Base-by-base conservation (phyloP, 2,888 invertebrate genomes). In the Neoascia interrupta region DNA sequence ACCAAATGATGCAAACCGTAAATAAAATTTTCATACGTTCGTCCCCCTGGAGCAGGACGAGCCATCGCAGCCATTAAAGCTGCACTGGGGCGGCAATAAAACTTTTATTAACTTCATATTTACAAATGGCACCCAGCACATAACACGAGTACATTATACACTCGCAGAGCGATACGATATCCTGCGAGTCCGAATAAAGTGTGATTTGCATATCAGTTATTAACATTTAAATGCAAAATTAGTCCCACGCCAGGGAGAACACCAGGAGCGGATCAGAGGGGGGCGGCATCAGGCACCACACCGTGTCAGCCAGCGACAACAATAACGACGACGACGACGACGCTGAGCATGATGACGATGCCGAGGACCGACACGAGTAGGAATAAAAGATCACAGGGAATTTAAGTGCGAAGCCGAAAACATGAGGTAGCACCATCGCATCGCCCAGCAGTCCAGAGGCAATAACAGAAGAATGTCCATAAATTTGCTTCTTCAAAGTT, bases 201-300 rank as follows among this genome's bases (percentile, higher is more conserved):
- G 63, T 74, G 74, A 80, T 80, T 80, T 80, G 80, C 80, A 80
- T 80, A 80, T 80, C 80, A 74, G 73, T 80, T 80, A 80, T 80
- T 80, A 80, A 74, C 69, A 80, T 80, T 80, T 74, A 80, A 74
- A 74, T 74, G 80, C 74, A 74, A 80, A 80, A 80, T 80, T 74
- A 80, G 80, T 74, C 80, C 68, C 74, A 80, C 74, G 74, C 73
- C 74, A 63, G 60, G 49, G 54, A 64, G 51, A 73, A 63, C 41
- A 74, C 79, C 79, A 74, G 79, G 68, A 68, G 79, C 79, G 79
- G 68, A 76, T 45, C 39, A n/a, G 11, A 68, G 49, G 61, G 64
- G 31, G 66, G 34, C 41, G 3, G 53, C 21, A n/a, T 18, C 37
- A 47, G 47, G 41, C 37, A 51, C 26, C 10, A 37, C 3, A 11